phyloP scores from a whole-genome alignment of 2,797 vertebrate species.

The Galago senegalensis region DNA sequence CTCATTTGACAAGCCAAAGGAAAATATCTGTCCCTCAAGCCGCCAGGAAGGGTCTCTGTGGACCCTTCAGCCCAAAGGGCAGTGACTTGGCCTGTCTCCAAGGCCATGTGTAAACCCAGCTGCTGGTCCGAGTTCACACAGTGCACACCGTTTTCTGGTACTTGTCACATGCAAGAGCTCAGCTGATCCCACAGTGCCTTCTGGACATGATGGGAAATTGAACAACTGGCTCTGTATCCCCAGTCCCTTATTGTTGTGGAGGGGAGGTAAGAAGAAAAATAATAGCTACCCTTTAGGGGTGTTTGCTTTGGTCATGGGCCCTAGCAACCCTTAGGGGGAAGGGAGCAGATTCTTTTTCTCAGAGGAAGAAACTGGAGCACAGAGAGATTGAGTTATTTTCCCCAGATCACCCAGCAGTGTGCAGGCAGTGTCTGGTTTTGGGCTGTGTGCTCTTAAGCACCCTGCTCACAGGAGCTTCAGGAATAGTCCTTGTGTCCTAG shows the following conservation, averaged over 20 bases:
- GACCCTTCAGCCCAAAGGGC: neutral
- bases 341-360: neutral
- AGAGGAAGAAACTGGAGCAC: neutral
- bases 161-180: fast-evolving
- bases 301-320: neutral
- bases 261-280: fast-evolving
- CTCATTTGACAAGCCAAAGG: neutral
- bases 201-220: fast-evolving
- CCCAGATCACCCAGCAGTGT: neutral
- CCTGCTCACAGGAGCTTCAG: neutral
- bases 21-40: neutral
- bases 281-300: fast-evolving
- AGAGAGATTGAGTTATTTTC: neutral
- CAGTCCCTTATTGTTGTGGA: neutral
- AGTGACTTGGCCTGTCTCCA: fast-evolving
- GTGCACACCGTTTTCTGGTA: fast-evolving
- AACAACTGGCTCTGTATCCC: fast-evolving
- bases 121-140: fast-evolving
- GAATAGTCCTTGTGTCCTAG: too few species aligned
- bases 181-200: fast-evolving
- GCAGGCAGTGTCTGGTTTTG: neutral
- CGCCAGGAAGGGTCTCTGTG: neutral
- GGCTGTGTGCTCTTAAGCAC: neutral
- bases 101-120: fast-evolving
- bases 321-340: too few species aligned